These are phyloP conservation scores for Subacronicta megacephala DNA, from an alignment of 2,888 invertebrate species.

Conservation along the genomic window DNA sequence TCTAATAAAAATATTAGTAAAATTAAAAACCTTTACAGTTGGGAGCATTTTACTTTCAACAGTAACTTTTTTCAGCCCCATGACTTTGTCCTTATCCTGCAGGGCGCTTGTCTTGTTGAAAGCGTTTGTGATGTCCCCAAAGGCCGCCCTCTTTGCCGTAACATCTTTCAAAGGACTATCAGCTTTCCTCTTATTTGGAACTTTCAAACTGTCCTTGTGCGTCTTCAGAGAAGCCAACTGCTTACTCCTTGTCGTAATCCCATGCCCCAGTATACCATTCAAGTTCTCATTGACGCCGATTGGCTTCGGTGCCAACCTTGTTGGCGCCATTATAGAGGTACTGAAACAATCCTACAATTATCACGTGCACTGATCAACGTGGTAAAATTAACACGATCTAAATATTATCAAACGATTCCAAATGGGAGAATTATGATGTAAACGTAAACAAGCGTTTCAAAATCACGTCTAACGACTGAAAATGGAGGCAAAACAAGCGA, in stretches of 20 bases:
- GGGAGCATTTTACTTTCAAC: conserved; percentile 86
- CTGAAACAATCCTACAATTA: conserved; percentile 70
- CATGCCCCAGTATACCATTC: conserved; percentile 83
- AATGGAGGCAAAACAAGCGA: conserved; percentile 89
- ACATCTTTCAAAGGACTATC: conserved; percentile 94
- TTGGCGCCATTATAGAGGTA: conserved; percentile 90
- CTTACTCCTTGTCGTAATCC: conserved; percentile 91
- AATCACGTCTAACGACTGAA: conserved; percentile 79
- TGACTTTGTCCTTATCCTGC: conserved; percentile 78
- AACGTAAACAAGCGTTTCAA: conserved; percentile 74
- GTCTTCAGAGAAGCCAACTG: conserved; percentile 86
- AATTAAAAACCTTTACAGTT: conserved; percentile 79
- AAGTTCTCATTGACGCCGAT: conserved; percentile 84
- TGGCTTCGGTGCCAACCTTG: conserved; percentile 88
- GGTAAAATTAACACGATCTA: conserved; percentile 43
- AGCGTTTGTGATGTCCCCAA: conserved; percentile 96
- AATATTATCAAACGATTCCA: conserved; percentile 24
- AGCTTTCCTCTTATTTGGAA: conserved; percentile 94
- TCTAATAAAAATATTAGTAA: conserved; percentile 46
- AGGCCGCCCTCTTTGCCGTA: conserved; percentile 94
- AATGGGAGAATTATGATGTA: conserved; percentile 43
- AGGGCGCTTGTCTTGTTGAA: conserved; percentile 79
- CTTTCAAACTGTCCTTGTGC: conserved; percentile 82
- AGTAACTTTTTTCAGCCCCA: conserved; percentile 85
- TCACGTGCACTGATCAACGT: conserved; percentile 70